Conservation (phyloP, 2,797 vertebrate species). For the Nannoperca obscura region DNA sequence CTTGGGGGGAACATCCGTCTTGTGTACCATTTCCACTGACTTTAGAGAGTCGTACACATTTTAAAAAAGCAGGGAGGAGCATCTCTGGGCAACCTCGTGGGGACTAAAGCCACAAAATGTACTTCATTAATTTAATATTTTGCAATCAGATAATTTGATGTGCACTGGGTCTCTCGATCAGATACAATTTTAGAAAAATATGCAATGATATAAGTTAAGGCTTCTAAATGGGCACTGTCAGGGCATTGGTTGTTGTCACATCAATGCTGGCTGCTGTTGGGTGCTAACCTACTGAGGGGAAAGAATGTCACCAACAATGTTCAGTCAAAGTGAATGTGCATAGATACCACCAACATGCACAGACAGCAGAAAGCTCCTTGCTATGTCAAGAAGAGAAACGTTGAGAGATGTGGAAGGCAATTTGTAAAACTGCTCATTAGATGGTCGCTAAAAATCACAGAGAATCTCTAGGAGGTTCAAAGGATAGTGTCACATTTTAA, state of each 20-base stretch:
- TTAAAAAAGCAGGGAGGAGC: slow-evolving; percentile 18
- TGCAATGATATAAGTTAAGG: slow-evolving; percentile 31
- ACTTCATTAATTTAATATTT: slow-evolving; percentile 11
- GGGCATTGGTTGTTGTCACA: slow-evolving; percentile 22
- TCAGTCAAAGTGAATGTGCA: slow-evolving; percentile 44
- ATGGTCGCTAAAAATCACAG: slow-evolving; percentile 16
- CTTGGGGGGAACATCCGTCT: slow-evolving; percentile 19
- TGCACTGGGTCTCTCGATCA: neutral
- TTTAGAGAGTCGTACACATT: neutral
- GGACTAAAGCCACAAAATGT: neutral
- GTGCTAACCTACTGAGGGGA: slow-evolving; percentile 8
- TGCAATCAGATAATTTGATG: neutral
- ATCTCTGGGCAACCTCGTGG: slow-evolving; percentile 2
- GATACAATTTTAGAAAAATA: slow-evolving; percentile 10
- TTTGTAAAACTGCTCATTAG: slow-evolving; percentile 22
- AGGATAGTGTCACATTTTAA: slow-evolving; percentile 29
- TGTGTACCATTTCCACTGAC: slow-evolving; percentile 29
- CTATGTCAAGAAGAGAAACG: slow-evolving; percentile 24
- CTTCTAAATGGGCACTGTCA: slow-evolving; percentile 41
- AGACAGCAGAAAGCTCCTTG: slow-evolving; percentile 20
- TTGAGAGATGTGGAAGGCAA: slow-evolving; percentile 14
- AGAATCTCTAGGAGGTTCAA: slow-evolving; percentile 22
- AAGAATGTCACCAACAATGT: slow-evolving; percentile 46
- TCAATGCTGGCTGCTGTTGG: slow-evolving; percentile 37
- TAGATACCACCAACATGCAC: slow-evolving; percentile 42